phyloP scores from a whole-genome alignment of 2,113 vertebrate species.

The Poeciliopsis prolifica region DNA sequence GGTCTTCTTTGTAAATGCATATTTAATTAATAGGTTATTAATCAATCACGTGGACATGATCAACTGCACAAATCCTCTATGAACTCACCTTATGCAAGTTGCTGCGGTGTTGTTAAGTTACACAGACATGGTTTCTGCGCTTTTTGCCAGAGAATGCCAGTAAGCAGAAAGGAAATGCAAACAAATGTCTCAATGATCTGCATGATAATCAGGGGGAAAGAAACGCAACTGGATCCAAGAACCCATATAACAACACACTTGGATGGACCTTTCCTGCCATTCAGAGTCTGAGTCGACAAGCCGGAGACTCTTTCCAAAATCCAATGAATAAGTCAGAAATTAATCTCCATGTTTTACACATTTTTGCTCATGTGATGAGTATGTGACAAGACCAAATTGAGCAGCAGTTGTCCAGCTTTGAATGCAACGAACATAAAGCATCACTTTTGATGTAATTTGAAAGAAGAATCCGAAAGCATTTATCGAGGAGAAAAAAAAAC shows the following conservation, averaged over 20 bases:
- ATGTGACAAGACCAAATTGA: too few relatives aligned
- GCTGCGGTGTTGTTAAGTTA: constrained; percentile 37
- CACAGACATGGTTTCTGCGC: constrained; percentile 24
- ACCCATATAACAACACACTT: constrained; percentile 12
- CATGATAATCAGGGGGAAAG: constrained; percentile 59
- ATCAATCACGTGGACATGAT: constrained; percentile 2
- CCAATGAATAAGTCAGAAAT: neutral
- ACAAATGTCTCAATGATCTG: constrained; percentile 52
- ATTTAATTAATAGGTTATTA: neutral
- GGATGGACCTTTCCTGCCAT: too few relatives aligned
- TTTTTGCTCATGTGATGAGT: neutral
- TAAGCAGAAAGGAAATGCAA: constrained; percentile 57
- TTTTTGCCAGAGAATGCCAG: constrained; percentile 62
- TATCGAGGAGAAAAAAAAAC: neutral
- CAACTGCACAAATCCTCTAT: constrained; percentile 22
- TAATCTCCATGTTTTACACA: neutral
- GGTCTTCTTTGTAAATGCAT: neutral
- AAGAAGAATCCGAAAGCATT: neutral
- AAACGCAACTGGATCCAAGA: constrained; percentile 29
- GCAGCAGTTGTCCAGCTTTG: neutral
- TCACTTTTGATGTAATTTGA: neutral
- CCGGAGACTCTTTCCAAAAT: neutral
- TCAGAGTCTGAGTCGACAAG: too few relatives aligned
- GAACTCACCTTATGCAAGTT: constrained; percentile 38
- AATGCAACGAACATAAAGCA: neutral